Evolutionary conservation across 2,113 vertebrate genomes (phyloP).

Genomic region (Pluvianellus socialis): DNA sequence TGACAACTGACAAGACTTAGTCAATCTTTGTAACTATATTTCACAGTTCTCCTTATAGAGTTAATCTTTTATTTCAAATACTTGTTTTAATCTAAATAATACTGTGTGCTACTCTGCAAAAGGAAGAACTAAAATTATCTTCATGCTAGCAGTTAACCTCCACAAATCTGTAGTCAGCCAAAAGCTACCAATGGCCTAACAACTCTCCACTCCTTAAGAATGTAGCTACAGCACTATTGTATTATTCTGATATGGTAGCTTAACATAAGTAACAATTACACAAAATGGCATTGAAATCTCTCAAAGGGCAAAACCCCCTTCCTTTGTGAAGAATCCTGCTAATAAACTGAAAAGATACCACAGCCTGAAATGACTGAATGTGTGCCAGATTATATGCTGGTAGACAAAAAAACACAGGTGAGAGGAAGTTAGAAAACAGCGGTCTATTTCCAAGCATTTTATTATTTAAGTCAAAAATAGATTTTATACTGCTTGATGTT

Average conservation of each 20-base stretch:
- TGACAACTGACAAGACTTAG: conserved; percentile 50
- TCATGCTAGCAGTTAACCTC: neutral
- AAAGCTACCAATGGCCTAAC: conserved; percentile 30
- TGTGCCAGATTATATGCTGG: neutral
- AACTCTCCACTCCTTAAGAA: neutral
- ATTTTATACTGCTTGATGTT: neutral
- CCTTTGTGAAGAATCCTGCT: conserved; percentile 12
- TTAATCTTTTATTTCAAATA: conserved; percentile 35
- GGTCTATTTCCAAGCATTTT: neutral
- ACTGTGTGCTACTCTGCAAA: neutral
- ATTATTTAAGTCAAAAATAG: neutral
- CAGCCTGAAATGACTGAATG: neutral
- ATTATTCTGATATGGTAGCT: conserved; percentile 28
- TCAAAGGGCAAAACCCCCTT: neutral
- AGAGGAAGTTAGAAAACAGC: neutral
- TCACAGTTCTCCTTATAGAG: neutral
- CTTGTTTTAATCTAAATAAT: conserved; percentile 32
- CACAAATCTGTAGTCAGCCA: neutral
- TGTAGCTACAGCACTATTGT: neutral
- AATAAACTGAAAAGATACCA: conserved; percentile 27
- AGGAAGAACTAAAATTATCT: neutral
- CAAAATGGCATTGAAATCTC: conserved; percentile 30
- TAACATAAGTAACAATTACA: conserved; percentile 52
- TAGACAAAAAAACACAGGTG: neutral
- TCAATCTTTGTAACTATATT: conserved; percentile 24